Evolutionary conservation across 2,797 vertebrate genomes (phyloP).

Genomic region (Manis pentadactyla): DNA sequence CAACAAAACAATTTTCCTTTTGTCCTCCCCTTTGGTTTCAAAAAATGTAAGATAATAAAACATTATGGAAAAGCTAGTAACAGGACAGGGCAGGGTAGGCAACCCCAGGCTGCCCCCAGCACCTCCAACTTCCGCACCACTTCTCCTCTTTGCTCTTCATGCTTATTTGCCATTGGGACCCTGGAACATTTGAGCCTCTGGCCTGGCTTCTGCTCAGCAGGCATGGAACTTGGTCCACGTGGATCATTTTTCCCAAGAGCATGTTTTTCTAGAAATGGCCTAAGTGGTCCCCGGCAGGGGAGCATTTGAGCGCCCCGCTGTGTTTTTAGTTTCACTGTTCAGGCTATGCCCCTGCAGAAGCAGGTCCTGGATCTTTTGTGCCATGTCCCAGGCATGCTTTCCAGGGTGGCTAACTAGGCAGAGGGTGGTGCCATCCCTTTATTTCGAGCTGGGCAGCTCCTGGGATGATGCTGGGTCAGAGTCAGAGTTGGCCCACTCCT

Average conservation of each 20-base stretch:
- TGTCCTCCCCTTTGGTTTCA: neutral
- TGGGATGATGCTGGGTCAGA: neutral
- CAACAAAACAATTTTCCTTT: slow-evolving; percentile 28
- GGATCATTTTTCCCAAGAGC: neutral
- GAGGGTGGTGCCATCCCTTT: neutral
- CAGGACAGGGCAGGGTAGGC: neutral
- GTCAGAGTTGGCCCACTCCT: neutral
- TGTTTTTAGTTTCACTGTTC: neutral
- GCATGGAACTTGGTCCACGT: neutral
- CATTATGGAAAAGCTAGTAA: neutral
- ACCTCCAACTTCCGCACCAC: neutral
- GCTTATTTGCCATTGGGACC: neutral
- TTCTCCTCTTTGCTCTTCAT: neutral
- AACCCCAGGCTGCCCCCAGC: neutral
- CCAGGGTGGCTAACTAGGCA: neutral
- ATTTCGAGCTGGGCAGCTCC: neutral
- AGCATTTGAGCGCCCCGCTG: neutral
- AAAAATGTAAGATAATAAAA: neutral
- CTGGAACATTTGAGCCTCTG: neutral
- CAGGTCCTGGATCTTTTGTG: neutral
- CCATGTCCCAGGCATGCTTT: neutral
- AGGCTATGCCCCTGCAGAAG: neutral
- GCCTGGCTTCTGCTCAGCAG: neutral
- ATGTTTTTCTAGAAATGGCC: neutral
- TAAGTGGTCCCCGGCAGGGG: neutral